These are phyloP conservation scores for Lordiphosa andalusiaca DNA, from an alignment of 2,888 invertebrate genomes.

Conservation along the genomic window DNA sequence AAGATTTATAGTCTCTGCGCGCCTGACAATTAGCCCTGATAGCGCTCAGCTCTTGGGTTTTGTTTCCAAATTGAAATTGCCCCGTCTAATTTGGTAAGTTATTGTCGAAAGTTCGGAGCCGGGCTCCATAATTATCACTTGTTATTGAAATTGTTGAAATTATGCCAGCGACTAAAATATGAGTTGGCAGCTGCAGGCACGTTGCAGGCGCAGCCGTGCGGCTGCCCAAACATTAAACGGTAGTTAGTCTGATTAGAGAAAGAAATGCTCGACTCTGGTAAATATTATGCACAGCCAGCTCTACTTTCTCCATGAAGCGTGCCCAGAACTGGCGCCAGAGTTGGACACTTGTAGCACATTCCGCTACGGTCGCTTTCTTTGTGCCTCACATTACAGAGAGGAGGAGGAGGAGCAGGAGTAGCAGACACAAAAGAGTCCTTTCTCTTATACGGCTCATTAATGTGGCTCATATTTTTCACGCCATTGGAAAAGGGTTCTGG, in stretches of 20 bases:
- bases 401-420: constrained; percentile 12
- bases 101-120: constrained; percentile 47
- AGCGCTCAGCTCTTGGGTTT: constrained; percentile 37
- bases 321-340: constrained; percentile 63
- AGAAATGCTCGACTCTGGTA: constrained; percentile 38
- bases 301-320: constrained; percentile 52
- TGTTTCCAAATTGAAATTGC: constrained; percentile 39
- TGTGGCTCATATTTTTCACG: constrained; percentile 65
- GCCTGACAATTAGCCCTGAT: constrained; percentile 68
- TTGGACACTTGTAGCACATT: constrained; percentile 71
- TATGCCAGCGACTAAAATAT: constrained; percentile 32
- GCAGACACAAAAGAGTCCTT: constrained; percentile 22
- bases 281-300: constrained; percentile 41
- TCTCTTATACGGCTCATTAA: constrained; percentile 61
- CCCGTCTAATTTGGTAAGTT: constrained; percentile 69
- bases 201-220: constrained; percentile 39
- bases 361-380: constrained; percentile 64
- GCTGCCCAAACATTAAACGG: constrained; percentile 65
- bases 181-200: constrained; percentile 9
- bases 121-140: constrained; percentile 50
- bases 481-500: constrained; percentile 24
- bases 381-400: constrained; percentile 48
- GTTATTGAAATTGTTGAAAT: constrained; percentile 61
- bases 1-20: constrained; percentile 58
- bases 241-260: constrained; percentile 61